These are phyloP conservation scores for Zaprionus obscuricornis DNA, from an alignment of 2,888 invertebrate genomes.

Conservation along the genomic window DNA sequence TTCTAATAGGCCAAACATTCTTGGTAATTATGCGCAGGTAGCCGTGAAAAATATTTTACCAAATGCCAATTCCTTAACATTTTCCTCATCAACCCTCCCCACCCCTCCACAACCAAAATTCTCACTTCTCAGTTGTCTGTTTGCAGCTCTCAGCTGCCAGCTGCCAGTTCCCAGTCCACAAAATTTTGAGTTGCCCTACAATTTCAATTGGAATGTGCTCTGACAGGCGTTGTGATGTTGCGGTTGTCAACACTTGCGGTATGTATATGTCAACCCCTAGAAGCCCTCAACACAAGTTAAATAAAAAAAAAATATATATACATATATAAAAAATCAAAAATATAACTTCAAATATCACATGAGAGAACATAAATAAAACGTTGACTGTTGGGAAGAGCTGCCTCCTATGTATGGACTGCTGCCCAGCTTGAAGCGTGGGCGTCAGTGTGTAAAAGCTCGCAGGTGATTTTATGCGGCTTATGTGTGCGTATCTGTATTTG, in stretches of 20 bases:
- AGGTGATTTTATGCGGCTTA: constrained; percentile 56
- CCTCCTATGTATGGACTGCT: neutral
- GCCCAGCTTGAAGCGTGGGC: constrained; percentile 7
- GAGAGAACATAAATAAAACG: constrained; percentile 50
- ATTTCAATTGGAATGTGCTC: constrained; percentile 35
- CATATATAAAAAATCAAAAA: constrained; percentile 50
- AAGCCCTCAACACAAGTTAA: constrained; percentile 1
- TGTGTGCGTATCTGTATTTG: constrained; percentile 5
- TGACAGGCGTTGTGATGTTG: constrained; percentile 40
- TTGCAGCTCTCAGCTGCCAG: neutral
- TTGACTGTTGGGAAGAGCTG: neutral
- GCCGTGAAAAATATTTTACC: constrained; percentile 24
- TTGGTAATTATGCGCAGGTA: constrained; percentile 41
- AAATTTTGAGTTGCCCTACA: constrained; percentile 2
- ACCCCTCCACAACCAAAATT: no score
- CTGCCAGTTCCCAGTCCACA: neutral
- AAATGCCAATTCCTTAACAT: constrained; percentile 10
- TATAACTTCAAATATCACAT: constrained; percentile 55
- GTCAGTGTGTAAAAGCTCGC: constrained; percentile 43
- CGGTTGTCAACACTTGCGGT: constrained; percentile 53
- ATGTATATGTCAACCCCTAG: constrained; percentile 1
- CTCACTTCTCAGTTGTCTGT: no score
- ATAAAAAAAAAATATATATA: no score
- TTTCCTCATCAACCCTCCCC: no score
- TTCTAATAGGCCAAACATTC: constrained; percentile 24